Evolutionary conservation across 2,888 invertebrate genomes (phyloP).

Genomic region (Netelia virgata): DNA sequence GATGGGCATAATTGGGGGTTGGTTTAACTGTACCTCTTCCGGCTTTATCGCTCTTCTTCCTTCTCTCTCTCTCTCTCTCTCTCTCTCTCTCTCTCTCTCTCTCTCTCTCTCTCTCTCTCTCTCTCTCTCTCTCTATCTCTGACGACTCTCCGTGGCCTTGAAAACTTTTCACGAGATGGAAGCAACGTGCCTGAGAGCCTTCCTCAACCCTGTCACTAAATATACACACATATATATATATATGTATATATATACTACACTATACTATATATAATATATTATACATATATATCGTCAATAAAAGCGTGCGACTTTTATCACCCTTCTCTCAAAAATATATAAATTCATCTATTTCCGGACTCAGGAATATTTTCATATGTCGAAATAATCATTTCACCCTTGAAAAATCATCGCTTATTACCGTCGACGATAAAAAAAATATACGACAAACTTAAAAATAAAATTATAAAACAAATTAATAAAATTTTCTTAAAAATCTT

Average conservation of each 20-base stretch:
- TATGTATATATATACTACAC: neutral
- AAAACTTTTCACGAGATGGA: constrained; percentile 72
- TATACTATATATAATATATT: too few relatives aligned
- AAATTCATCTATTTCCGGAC: neutral
- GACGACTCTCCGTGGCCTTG: constrained; percentile 71
- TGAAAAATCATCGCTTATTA: neutral
- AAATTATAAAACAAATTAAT: too few relatives aligned
- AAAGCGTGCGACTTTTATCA: neutral
- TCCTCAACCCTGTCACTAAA: constrained; percentile 59
- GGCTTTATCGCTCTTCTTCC: constrained; percentile 59
- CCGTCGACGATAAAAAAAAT: too few relatives aligned
- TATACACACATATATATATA: constrained; percentile 5
- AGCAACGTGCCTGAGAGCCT: constrained; percentile 46
- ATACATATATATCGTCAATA: neutral
- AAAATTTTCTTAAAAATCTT: neutral
- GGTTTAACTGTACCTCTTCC: constrained; percentile 76
- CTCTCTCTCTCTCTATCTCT: constrained; percentile 62
- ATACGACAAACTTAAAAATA: too few relatives aligned
- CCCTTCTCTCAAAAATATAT: neutral
- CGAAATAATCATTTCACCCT: neutral
- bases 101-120: constrained; percentile 57
- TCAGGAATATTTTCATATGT: neutral
- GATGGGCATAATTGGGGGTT: constrained; percentile 79
- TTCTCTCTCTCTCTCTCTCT: constrained; percentile 48
- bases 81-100: constrained; percentile 62